These are phyloP conservation scores for Numida meleagris DNA, from an alignment of 2,113 vertebrate genomes.

Conservation along the genomic window DNA sequence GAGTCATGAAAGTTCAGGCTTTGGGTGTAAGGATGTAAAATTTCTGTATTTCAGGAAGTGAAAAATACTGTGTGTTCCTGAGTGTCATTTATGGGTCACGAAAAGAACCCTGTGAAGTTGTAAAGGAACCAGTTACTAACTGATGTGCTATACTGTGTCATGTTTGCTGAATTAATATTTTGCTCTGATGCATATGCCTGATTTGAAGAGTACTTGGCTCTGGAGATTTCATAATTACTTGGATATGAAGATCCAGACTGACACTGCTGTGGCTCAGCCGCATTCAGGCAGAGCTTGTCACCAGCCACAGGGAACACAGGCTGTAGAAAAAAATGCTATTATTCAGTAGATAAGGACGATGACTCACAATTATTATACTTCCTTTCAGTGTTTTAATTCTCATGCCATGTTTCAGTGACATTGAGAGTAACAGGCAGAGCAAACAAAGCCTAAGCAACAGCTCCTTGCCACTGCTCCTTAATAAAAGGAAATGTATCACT, in stretches of 20 bases:
- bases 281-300: neutral
- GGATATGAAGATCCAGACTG: neutral
- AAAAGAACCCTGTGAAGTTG: neutral
- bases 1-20: neutral
- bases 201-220: neutral
- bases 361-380: neutral
- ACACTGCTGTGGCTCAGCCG: neutral
- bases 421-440: neutral
- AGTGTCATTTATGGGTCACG: slow-evolving; percentile 2
- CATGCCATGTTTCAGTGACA: neutral
- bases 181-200: neutral
- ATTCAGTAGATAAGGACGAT: neutral
- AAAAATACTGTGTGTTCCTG: neutral
- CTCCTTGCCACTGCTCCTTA: neutral
- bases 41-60: neutral
- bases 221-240: neutral
- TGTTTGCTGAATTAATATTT: slow-evolving; percentile 5
- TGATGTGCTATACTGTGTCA: neutral
- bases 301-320: neutral
- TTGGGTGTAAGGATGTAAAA: neutral
- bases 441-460: neutral
- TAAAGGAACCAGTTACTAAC: neutral
- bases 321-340: neutral
- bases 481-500: neutral
- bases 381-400: neutral